Evolutionary conservation across 2,888 invertebrate species (phyloP), one percentile per base, ranked within the genome.

Genomic region (Chrysolina oricalcia): DNA sequence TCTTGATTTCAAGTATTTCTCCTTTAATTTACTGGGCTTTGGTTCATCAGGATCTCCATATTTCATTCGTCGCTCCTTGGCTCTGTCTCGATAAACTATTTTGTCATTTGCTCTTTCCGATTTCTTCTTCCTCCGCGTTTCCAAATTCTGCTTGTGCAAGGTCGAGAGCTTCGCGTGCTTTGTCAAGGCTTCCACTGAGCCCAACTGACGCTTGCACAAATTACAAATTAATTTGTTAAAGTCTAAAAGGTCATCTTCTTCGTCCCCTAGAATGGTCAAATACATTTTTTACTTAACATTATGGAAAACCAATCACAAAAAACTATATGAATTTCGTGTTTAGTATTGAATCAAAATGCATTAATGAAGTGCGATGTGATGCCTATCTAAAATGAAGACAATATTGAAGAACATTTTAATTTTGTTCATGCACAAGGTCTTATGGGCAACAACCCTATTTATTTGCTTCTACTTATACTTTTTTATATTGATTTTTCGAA

Each of bases 91-190:
- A 87, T 99, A 99, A n/a, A 88, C 86, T 62, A 85, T 83, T 80
- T 87, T 87, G 41, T 85, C 84, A 84, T 87, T 82, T 13, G 77
- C 77, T 23, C 71, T 81, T 21, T 81, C 81, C 48, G 83, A 82
- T 67, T 85, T 87, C 66, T 85, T 85, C 64, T 83, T 82, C 70
- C 83, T 84, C 43, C 86, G 81, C 0, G 83, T 82, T 81, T 92
- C 92, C 63, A 97, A 88, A 87, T 97, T 97, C 85, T 96, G 95
- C 84, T 97, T 98, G 87, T 99, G 99, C 72, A 99, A 91, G 80
- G 97, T 96, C 0, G 99, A 99, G 86, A 98, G 91, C 83, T 97
- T 95, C 78, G 96, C 94, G 89, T 99, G 99, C 86, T 97, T 96
- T 11, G 93, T 91, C 15, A 99, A 90, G 0, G 96, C 95, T 75